Percentiles rank a stretch among this genome's conserved stretches.
phyloP scores from a whole-genome alignment of 1,140 invertebrate genomes.

The Pararge aegeria region DNA sequence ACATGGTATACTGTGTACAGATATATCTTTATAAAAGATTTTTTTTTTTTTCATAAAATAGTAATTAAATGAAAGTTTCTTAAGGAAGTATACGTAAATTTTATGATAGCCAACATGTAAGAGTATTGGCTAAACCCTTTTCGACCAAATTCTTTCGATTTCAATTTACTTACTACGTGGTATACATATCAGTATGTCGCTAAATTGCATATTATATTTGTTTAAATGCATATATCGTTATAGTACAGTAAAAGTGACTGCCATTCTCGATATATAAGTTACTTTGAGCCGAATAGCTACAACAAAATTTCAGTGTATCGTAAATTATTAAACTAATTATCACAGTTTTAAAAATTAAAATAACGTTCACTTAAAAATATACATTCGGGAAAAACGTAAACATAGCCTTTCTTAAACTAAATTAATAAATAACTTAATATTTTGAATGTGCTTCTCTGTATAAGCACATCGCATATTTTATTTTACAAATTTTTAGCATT shows the following conservation, averaged over 20 bases:
- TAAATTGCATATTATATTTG: background rate
- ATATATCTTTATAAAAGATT: no score
- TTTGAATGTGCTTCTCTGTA: conserved; percentile 45
- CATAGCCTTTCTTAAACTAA: conserved; percentile 72
- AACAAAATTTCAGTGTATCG: conserved; percentile 26
- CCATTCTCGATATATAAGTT: conserved; percentile 1
- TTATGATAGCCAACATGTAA: no score
- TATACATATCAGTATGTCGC: background rate
- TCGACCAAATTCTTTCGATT: background rate
- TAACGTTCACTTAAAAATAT: conserved; percentile 59
- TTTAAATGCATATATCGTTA: background rate
- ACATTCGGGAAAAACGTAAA: conserved; percentile 53
- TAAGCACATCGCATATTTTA: conserved; percentile 35
- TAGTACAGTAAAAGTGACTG: background rate
- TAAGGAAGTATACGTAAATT: no score
- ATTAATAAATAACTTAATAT: conserved; percentile 76
- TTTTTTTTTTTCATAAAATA: no score
- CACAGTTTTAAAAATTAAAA: conserved; percentile 72
- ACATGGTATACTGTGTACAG: no score
- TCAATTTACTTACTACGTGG: background rate
- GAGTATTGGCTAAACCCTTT: no score
- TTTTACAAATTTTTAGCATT: conserved; percentile 52
- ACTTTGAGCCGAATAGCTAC: conserved; percentile 25
- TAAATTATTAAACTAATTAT: conserved; percentile 69
- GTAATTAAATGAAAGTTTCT: no score